Base-by-base conservation (phyloP, 2,113 vertebrate genomes). In the Gnathochromis pfefferi region DNA sequence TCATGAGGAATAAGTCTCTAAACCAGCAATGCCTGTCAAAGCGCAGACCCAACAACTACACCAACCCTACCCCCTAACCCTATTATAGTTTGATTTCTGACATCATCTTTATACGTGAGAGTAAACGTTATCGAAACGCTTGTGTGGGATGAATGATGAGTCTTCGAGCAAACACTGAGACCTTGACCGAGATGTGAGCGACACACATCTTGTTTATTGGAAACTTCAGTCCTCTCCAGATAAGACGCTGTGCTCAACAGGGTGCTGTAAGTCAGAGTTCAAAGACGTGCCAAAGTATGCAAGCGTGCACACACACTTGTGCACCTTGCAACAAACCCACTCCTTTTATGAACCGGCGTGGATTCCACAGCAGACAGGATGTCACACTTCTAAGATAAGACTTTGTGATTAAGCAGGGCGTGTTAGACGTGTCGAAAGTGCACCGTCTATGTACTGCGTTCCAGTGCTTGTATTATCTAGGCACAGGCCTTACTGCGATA, bases 301-400 rank as follows among this genome's bases (percentile, higher is more conserved):
- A 63, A 31, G 47, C 38, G 60, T 33, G 73, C 55, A 80, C 19
- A 51, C 63, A 58, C 33, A 58, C 54, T 33, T 5, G 8, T 57
- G 78, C 85, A 65, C 73, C 49, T 17, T 85, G 85, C 68, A 84
- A 58, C 49, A 73, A 26, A 31, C 57, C 38, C 73, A n/a, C 73
- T 78, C 73, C 55, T 53, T 87, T 87, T 84, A 84, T 82, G 84
- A 91, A 85, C 54, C 4, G 6, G 47, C 57, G 57, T 85, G 83
- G 87, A 89, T 92, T 91, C 91, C 86, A 85, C 84, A 87, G 78
- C 83, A 95, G 94, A 96, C 95, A 94, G 95, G 95, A 96, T 93
- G 94, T 96, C 90, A 94, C 94, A 95, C 94, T 93, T 94, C 88
- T 85, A 84, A 93, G 94, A 96, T 92, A 94, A 92, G 90, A 58